A percentile compares a stretch with the other conserved stretches of the same genome.
These are phyloP conservation scores for Ophion slaviceki DNA, from an alignment of 2,888 invertebrate genomes.

Conservation along the genomic window DNA sequence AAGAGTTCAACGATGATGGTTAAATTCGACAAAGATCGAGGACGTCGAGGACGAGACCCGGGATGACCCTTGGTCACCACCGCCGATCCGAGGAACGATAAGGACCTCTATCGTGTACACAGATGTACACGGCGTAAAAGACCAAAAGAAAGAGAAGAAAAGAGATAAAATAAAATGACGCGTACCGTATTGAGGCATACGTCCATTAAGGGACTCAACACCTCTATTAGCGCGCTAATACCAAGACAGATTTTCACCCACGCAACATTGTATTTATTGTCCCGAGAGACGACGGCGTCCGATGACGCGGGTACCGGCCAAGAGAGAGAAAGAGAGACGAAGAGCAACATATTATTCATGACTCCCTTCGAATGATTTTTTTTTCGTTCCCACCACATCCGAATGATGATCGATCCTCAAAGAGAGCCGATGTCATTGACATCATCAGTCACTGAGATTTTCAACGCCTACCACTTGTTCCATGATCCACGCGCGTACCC, in stretches of 20 bases:
- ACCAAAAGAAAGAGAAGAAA: slow-evolving; percentile 28
- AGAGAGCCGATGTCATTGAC: slow-evolving; percentile 68
- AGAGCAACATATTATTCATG: slow-evolving; percentile 48
- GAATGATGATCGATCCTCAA: slow-evolving; percentile 60
- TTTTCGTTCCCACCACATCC: slow-evolving; percentile 5
- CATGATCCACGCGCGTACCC: slow-evolving; percentile 1
- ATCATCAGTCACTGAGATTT: slow-evolving; percentile 62
- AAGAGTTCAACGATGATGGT: slow-evolving; percentile 30
- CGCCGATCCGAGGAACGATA: slow-evolving; percentile 70
- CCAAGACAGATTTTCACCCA: slow-evolving; percentile 64
- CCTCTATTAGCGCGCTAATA: slow-evolving; percentile 72
- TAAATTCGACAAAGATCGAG: slow-evolving; percentile 56
- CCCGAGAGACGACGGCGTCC: slow-evolving; percentile 7
- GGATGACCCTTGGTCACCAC: slow-evolving; percentile 53
- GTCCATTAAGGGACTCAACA: slow-evolving; percentile 70
- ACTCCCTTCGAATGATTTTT: slow-evolving; percentile 25
- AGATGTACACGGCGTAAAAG: neutral
- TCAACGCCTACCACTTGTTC: slow-evolving; percentile 56
- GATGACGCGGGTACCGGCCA: slow-evolving; percentile 21
- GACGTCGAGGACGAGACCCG: slow-evolving; percentile 42
- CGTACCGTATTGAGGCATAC: slow-evolving; percentile 40
- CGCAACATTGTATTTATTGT: slow-evolving; percentile 55
- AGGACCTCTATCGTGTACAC: slow-evolving; percentile 63
- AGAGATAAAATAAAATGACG: slow-evolving; percentile 46
- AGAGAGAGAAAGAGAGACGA: slow-evolving; percentile 11